Base-by-base conservation (phyloP, 1,140 invertebrate species). In the Thaumetopoea pityocampa region DNA sequence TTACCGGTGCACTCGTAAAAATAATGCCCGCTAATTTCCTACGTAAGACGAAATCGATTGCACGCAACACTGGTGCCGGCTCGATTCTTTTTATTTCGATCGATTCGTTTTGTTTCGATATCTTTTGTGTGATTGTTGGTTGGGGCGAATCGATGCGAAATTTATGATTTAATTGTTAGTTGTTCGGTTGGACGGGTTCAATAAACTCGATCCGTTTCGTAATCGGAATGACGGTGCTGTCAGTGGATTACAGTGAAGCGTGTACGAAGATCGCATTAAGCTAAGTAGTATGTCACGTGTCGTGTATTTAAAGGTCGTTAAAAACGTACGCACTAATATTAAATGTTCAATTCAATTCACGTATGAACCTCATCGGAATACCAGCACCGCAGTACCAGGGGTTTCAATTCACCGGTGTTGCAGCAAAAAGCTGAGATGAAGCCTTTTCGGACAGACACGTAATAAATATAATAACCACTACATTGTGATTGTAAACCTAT, bases 111-210 rank as follows among this genome's bases (percentile, higher is more conserved):
- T 76, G 65, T 74, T 71, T 65, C 57, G 68, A 74, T 71, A 68
- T 77, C 68, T 76, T 65, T 64, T 58, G 68, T 77, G 63, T 80
- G 76, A 81, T 81, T 78, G 76, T 81, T 63, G 71, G 76, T 76
- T 78, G 61, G 61, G 62, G 61, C 51, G 66, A 35, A 68, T 67
- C 73, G 63, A 66, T 64, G 64, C 49, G 63, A 66, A 70, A 78
- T 81, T 76, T 81, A 81, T 76, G 69, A 73, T 78, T 78, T 81
- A 81, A 81, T 81, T 78, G 76, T 63, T 48, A 50, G 57, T 65
- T 68, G 53, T 49, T 45, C 52, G 65, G 66, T 71, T 63, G 54
- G 41, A 48, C 23, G 59, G 45, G 72, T 52, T 52, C 68, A 59
- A 57, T 58, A 58, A 63, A 64, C 67, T 55, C 32, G 26, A 33